Percentiles rank a stretch among this genome's conserved stretches.
These are phyloP conservation scores for Ryuthela nishihirai DNA, from an alignment of 2,888 invertebrate species.

Conservation along the genomic window DNA sequence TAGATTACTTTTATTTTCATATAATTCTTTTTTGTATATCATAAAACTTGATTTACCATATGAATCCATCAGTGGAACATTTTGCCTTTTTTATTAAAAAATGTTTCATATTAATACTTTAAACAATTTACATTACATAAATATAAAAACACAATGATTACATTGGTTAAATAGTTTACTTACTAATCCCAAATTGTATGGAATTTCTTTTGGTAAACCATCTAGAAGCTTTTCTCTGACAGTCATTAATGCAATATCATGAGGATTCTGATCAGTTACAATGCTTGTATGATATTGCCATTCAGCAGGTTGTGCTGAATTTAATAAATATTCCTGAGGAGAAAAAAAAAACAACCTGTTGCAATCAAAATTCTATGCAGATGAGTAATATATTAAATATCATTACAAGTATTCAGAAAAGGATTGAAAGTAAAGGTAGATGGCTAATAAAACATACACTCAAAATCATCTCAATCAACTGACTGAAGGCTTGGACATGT, in stretches of 20 bases:
- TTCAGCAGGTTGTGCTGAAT: constrained; percentile 61
- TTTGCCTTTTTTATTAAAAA: background rate
- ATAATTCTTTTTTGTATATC: no score
- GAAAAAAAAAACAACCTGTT: constrained; percentile 40
- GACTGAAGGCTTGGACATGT: no score
- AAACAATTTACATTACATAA: background rate
- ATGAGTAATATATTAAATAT: no score
- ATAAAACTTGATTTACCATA: no score
- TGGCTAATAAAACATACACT: no score
- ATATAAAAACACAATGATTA: background rate
- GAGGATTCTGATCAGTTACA: constrained; percentile 70
- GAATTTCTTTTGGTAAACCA: constrained; percentile 76
- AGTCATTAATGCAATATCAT: constrained; percentile 65
- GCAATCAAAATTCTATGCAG: constrained; percentile 39
- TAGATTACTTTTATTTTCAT: no score
- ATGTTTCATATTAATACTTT: background rate
- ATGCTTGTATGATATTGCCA: constrained; percentile 66
- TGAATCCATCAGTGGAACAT: no score
- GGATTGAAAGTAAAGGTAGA: no score
- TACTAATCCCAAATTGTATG: constrained; percentile 64
- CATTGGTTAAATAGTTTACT: background rate
- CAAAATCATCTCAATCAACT: no score
- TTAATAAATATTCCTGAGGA: constrained; percentile 65
- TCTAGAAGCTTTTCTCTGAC: constrained; percentile 82
- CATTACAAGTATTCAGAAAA: no score